Percentiles rank a stretch among this genome's conserved stretches.
Evolutionary conservation across 2,797 vertebrate genomes (phyloP).

Genomic region (Sebastes hubbsi): DNA sequence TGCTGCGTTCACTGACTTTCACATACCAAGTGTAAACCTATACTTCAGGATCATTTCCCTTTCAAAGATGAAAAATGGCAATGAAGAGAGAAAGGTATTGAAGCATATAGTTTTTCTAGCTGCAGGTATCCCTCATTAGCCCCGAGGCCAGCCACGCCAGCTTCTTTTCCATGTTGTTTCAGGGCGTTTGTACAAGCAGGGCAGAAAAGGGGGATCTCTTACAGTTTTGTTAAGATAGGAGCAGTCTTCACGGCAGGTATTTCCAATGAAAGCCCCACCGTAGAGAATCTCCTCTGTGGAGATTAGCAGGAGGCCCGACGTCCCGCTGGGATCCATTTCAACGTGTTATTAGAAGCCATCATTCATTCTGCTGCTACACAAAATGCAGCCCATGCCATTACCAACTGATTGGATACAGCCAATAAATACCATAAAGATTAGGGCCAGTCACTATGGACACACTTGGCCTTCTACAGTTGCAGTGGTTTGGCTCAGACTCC

Average conservation of each 20-base stretch:
- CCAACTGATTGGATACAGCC: slow-evolving; percentile 54
- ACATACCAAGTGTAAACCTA: slow-evolving; percentile 58
- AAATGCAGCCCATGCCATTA: slow-evolving; percentile 34
- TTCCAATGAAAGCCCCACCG: slow-evolving; percentile 52
- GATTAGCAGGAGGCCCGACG: slow-evolving; percentile 46
- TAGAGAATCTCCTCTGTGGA: slow-evolving; percentile 51
- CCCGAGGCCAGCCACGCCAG: slow-evolving; percentile 23
- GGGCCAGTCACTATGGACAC: slow-evolving; percentile 24
- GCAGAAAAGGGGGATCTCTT: slow-evolving; percentile 47
- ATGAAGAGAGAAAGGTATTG: slow-evolving; percentile 39
- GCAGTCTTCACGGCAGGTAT: slow-evolving; percentile 61
- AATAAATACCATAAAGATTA: slow-evolving; percentile 47
- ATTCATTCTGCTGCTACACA: slow-evolving; percentile 44
- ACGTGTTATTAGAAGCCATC: slow-evolving; percentile 55
- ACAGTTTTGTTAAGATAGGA: slow-evolving; percentile 57
- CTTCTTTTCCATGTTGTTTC: slow-evolving; percentile 40
- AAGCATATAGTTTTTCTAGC: slow-evolving; percentile 60
- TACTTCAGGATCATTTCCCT: slow-evolving; percentile 34
- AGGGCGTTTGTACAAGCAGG: slow-evolving; percentile 46
- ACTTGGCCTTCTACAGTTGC: not conserved
- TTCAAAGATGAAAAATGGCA: slow-evolving; percentile 65
- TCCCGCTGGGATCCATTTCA: slow-evolving; percentile 66
- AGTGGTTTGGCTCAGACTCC: not conserved
- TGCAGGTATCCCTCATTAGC: slow-evolving; percentile 57
- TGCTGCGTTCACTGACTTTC: slow-evolving; percentile 7